Percentiles rank a stretch among this genome's conserved stretches.
These are phyloP conservation scores for Riparia riparia DNA, from an alignment of 2,113 vertebrate genomes.

Conservation along the genomic window DNA sequence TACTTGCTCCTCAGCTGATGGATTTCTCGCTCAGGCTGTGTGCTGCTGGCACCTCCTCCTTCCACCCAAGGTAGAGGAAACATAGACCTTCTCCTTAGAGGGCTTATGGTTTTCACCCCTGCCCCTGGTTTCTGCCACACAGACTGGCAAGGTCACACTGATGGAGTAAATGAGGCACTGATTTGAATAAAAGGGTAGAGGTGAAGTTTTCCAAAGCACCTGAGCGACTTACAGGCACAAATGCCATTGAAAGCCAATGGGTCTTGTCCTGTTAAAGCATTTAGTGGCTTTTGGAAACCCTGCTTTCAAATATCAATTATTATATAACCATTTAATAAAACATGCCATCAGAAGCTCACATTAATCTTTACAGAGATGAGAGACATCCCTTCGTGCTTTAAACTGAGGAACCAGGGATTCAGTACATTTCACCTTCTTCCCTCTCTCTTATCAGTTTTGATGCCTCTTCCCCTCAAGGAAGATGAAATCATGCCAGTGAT, in stretches of 20 bases:
- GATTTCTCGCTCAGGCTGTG: neutral
- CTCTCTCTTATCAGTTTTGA: neutral
- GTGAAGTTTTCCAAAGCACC: slow-evolving; percentile 30
- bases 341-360: neutral
- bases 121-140: neutral
- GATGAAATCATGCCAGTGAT: slow-evolving; percentile 17
- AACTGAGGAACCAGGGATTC: neutral
- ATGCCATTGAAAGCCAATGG: neutral
- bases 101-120: neutral
- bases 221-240: neutral
- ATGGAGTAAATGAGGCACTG: slow-evolving; percentile 10
- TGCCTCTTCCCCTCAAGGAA: neutral
- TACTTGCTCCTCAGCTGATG: slow-evolving; percentile 1
- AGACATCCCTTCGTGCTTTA: neutral
- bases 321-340: slow-evolving; percentile 49
- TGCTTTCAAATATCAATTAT: slow-evolving; percentile 32
- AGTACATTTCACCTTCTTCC: neutral
- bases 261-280: slow-evolving; percentile 14
- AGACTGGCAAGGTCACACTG: neutral
- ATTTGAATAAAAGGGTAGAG: slow-evolving; percentile 49
- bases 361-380: slow-evolving; percentile 36
- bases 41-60: neutral
- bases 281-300: slow-evolving; percentile 39
- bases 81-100: neutral
- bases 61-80: neutral